Percentiles rank a stretch among this genome's conserved stretches.
Conservation (phyloP, 53 echinoderm and acorn worm species). For the Echinarachnius parma region DNA sequence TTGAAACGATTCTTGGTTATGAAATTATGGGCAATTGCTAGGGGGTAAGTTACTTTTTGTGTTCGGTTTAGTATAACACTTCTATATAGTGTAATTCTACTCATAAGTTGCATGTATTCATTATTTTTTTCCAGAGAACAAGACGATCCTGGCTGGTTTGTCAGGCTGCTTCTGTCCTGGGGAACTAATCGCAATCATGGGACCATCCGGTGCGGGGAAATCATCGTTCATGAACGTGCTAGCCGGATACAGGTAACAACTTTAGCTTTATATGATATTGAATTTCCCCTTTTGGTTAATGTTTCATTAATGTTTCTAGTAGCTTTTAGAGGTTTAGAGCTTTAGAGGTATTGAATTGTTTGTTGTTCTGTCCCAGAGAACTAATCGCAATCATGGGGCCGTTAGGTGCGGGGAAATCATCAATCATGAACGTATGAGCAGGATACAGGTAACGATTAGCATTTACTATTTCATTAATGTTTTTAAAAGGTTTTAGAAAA, state of each 20-base stretch:
- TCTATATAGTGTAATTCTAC: too few species aligned
- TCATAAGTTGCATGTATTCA: too few species aligned
- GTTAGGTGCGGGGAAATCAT: constrained; percentile 86
- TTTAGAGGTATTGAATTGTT: constrained; percentile 68
- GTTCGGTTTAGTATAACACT: too few species aligned
- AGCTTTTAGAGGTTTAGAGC: too few species aligned
- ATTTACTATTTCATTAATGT: too few species aligned
- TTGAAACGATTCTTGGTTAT: too few species aligned
- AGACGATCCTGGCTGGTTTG: constrained; percentile 73
- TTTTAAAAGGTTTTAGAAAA: too few species aligned
- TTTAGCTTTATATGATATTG: too few species aligned
- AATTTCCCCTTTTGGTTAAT: too few species aligned
- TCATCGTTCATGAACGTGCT: constrained; percentile 96
- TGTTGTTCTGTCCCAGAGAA: constrained; percentile 76
- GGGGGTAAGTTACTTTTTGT: too few species aligned
- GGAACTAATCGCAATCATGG: constrained; percentile 92
- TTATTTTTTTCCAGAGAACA: constrained; percentile 71
- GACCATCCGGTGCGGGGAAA: constrained; percentile 92
- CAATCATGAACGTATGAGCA: constrained; percentile 94
- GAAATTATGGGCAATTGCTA: too few species aligned
- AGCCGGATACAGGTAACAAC: constrained; percentile 96
- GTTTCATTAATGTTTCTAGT: too few species aligned
- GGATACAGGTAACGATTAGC: constrained; percentile 99
- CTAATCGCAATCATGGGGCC: constrained; percentile 96
- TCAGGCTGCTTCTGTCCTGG: constrained; percentile 77